Percentiles rank a stretch among this genome's conserved stretches.
These are phyloP conservation scores for Collichthys lucidus DNA, from an alignment of 2,113 vertebrate genomes.

Conservation along the genomic window DNA sequence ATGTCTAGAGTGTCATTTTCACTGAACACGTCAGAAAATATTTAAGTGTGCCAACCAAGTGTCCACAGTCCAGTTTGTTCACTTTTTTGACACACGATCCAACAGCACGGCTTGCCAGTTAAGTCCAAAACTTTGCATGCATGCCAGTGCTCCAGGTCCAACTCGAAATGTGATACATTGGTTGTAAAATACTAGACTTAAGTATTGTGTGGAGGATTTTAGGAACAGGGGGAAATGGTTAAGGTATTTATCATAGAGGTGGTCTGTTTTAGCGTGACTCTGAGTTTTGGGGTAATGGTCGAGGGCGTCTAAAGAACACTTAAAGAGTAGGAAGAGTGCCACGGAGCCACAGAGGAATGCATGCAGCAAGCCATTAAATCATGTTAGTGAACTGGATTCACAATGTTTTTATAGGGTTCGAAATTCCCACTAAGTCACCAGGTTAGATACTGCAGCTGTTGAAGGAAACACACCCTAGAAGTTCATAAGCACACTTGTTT, in stretches of 20 bases:
- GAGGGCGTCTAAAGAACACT: constrained; percentile 35
- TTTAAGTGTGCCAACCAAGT: constrained; percentile 40
- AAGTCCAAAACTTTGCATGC: not conserved
- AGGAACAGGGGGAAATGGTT: constrained; percentile 25
- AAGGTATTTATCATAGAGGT: constrained; percentile 44
- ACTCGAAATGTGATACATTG: constrained; percentile 29
- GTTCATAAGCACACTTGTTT: not conserved
- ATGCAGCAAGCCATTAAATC: constrained; percentile 16
- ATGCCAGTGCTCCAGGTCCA: constrained; percentile 28
- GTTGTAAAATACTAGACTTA: constrained; percentile 34
- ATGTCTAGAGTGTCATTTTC: not conserved
- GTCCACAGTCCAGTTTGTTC: not conserved
- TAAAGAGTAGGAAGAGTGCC: constrained; percentile 34
- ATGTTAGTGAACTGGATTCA: constrained; percentile 7
- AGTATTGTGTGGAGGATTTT: constrained; percentile 18
- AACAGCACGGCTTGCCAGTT: constrained; percentile 13
- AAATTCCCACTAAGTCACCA: too few relatives aligned
- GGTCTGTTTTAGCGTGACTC: constrained; percentile 46
- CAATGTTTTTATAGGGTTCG: not conserved
- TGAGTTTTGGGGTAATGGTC: constrained; percentile 40
- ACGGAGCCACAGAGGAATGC: constrained; percentile 34
- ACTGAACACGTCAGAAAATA: constrained; percentile 15
- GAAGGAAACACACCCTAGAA: too few relatives aligned
- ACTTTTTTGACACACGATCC: constrained; percentile 1
- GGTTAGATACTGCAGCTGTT: too few relatives aligned